These are phyloP conservation scores for Pogonocichla stellata DNA, from an alignment of 2,113 vertebrate genomes.

Conservation along the genomic window DNA sequence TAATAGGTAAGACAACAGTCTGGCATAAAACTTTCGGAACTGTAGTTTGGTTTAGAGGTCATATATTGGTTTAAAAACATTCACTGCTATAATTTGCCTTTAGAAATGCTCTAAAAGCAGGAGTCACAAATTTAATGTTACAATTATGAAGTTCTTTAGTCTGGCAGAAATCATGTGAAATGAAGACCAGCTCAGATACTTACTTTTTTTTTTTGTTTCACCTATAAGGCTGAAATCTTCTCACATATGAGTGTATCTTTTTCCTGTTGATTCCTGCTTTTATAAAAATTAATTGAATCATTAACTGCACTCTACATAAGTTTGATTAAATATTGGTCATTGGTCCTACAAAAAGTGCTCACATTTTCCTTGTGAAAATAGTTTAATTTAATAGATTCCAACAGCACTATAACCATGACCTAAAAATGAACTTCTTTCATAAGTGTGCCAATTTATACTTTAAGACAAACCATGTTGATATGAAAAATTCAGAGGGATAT, in stretches of 20 bases:
- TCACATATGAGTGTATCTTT: background rate
- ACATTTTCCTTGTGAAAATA: background rate
- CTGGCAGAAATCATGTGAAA: background rate
- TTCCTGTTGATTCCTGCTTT: background rate
- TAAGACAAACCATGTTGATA: background rate
- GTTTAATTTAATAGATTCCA: background rate
- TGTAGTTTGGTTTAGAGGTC: background rate
- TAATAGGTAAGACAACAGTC: background rate
- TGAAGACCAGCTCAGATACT: background rate
- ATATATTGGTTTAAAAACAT: background rate
- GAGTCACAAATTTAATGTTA: background rate
- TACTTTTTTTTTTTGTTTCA: background rate
- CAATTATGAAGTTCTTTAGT: background rate
- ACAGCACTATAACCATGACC: background rate
- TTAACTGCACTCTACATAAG: background rate
- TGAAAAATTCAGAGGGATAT: background rate
- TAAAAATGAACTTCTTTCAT: background rate
- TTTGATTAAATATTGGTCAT: background rate
- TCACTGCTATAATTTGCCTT: background rate
- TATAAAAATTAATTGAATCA: background rate
- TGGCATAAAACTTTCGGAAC: background rate
- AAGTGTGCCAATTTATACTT: background rate
- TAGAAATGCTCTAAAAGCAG: background rate
- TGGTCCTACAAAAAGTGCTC: background rate
- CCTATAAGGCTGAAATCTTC: background rate